Evolutionary conservation across 1,140 invertebrate species (phyloP).

Genomic region (Drosophila kikkawai): DNA sequence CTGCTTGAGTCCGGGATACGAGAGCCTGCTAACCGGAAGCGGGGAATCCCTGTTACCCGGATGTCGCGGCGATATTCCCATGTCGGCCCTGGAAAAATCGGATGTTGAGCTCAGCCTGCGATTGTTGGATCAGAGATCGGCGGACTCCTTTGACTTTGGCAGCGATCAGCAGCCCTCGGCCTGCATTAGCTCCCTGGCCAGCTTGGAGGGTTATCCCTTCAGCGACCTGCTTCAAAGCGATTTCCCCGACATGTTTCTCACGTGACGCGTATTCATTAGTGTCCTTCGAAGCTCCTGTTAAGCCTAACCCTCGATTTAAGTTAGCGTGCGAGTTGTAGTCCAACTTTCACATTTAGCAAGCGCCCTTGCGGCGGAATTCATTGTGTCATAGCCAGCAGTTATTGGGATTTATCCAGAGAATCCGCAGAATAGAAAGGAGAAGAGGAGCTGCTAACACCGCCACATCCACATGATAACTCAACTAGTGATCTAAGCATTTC

Average conservation of each 20-base stretch:
- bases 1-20: slow-evolving; percentile 68
- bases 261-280: slow-evolving; percentile 59
- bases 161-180: slow-evolving; percentile 72
- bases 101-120: slow-evolving; percentile 79
- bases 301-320: slow-evolving; percentile 59
- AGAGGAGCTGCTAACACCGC: slow-evolving; percentile 27
- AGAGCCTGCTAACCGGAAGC: slow-evolving; percentile 36
- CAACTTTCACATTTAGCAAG: slow-evolving; percentile 53
- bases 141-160: slow-evolving; percentile 74
- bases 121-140: slow-evolving; percentile 68
- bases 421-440: slow-evolving; percentile 8
- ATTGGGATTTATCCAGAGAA: slow-evolving; percentile 7
- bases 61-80: slow-evolving; percentile 63
- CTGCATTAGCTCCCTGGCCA: slow-evolving; percentile 78
- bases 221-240: slow-evolving; percentile 71
- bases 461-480: slow-evolving; percentile 52
- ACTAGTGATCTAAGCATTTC: slow-evolving; percentile 72
- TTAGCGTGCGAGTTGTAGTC: slow-evolving; percentile 50
- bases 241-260: slow-evolving; percentile 77
- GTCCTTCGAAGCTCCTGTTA: slow-evolving; percentile 38
- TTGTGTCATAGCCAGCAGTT: slow-evolving; percentile 69
- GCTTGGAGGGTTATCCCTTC: slow-evolving; percentile 74
- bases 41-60: slow-evolving; percentile 43
- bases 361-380: slow-evolving; percentile 67
- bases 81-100: slow-evolving; percentile 64